Evolutionary conservation across 2,797 vertebrate species (phyloP).

Genomic region (Poecilia picta): DNA sequence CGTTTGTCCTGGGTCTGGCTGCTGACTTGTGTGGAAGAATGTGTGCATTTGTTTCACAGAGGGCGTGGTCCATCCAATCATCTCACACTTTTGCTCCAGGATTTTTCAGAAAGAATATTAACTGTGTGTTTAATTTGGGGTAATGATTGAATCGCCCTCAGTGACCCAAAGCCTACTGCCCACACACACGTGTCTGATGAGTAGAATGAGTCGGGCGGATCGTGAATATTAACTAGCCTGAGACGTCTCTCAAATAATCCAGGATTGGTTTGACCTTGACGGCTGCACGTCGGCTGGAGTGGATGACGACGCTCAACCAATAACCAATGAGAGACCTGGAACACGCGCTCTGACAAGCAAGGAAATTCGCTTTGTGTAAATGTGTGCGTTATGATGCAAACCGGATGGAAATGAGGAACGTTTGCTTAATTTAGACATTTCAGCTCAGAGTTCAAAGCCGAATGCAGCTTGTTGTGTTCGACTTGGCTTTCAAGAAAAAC

Average conservation of each 20-base stretch:
- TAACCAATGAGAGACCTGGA: constrained; percentile 58
- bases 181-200: constrained; percentile 25
- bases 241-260: constrained; percentile 50
- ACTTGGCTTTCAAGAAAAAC: constrained; percentile 4
- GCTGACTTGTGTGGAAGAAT: constrained; percentile 16
- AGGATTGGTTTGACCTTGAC: constrained; percentile 69
- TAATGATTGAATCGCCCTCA: constrained; percentile 48
- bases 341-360: constrained; percentile 44
- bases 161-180: constrained; percentile 41
- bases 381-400: background rate
- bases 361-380: constrained; percentile 18
- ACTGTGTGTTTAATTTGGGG: constrained; percentile 67
- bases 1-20: constrained; percentile 36
- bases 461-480: constrained; percentile 5
- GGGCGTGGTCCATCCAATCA: constrained; percentile 28
- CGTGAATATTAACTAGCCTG: constrained; percentile 64
- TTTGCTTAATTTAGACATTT: background rate
- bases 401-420: constrained; percentile 1
- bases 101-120: constrained; percentile 70
- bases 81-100: constrained; percentile 39
- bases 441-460: background rate
- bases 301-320: constrained; percentile 64
- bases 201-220: constrained; percentile 43
- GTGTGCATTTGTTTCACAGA: background rate
- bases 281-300: constrained; percentile 46